Percentiles rank a stretch among this genome's conserved stretches.
Evolutionary conservation across 2,113 vertebrate species (phyloP).

Genomic region (Pseudolaguvia tuberculata): DNA sequence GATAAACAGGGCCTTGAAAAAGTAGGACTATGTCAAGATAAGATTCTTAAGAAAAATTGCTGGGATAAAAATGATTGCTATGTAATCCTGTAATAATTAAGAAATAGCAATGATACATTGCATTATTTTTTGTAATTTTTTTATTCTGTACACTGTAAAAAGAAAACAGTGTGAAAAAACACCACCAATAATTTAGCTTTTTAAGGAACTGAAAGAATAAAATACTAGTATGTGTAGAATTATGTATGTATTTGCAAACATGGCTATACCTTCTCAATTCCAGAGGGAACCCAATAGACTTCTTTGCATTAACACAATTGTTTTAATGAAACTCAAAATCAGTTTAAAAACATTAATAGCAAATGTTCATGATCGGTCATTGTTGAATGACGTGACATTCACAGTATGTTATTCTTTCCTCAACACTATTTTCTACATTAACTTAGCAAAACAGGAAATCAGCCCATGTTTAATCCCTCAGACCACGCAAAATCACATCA

Average conservation of each 20-base stretch:
- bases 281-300: background rate
- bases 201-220: background rate
- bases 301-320: background rate
- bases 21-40: background rate
- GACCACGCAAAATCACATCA: slow-evolving; percentile 45
- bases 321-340: background rate
- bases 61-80: background rate
- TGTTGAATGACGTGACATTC: background rate
- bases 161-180: background rate
- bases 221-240: background rate
- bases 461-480: slow-evolving; percentile 31
- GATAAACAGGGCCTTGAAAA: background rate
- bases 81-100: background rate
- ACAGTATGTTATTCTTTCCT: background rate
- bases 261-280: background rate
- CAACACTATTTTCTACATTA: slow-evolving; percentile 1
- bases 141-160: background rate
- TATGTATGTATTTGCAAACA: background rate
- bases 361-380: background rate
- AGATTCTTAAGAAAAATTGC: background rate
- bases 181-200: background rate
- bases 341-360: background rate
- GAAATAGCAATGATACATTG: background rate
- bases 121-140: background rate
- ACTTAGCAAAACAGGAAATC: slow-evolving; percentile 30